These are phyloP conservation scores for Terebella lapidaria DNA, from an alignment of 2,888 invertebrate species.

Conservation along the genomic window DNA sequence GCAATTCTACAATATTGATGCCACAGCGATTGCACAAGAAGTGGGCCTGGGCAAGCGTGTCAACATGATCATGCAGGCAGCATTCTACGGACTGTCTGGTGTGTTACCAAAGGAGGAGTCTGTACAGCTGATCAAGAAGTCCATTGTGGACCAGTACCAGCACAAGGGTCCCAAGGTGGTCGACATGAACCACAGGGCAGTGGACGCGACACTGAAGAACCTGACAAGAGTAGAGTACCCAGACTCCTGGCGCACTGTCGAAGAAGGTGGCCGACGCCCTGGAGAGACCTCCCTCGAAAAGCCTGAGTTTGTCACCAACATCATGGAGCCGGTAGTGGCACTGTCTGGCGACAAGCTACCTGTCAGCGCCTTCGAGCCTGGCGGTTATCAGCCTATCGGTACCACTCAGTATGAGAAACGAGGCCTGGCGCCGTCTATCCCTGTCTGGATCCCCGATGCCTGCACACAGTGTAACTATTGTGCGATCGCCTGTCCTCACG, in stretches of 20 bases:
- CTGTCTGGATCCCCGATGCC: conserved; percentile 25
- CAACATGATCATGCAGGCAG: conserved; percentile 27
- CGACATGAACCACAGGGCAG: conserved; percentile 22
- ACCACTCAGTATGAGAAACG: conserved; percentile 24
- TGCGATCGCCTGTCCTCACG: conserved; percentile 28
- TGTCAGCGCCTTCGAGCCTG: conserved; percentile 26
- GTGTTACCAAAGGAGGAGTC: conserved; percentile 25
- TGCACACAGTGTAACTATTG: conserved; percentile 29
- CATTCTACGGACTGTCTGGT: conserved; percentile 24
- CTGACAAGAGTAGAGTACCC: conserved; percentile 23
- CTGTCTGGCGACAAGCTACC: conserved; percentile 28
- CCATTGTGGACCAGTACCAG: conserved; percentile 21
- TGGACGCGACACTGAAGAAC: conserved; percentile 21
- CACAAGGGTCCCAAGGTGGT: conserved; percentile 27
- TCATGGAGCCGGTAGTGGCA: conserved; percentile 28
- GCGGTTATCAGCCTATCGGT: conserved; percentile 26
- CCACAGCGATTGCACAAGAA: conserved; percentile 20
- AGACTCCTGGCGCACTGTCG: conserved; percentile 6
- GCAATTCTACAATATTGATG: conserved; percentile 27
- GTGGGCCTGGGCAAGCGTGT: conserved; percentile 26
- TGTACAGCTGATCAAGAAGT: conserved; percentile 22
- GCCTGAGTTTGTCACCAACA: conserved; percentile 23
- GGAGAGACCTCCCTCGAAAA: conserved; percentile 4
- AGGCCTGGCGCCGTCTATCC: conserved; percentile 25
- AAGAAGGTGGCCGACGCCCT: conserved; percentile 6